A percentile compares a stretch with the other conserved stretches of the same genome.
These are phyloP conservation scores for Eupsilia transversa DNA, from an alignment of 2,888 invertebrate genomes.

Conservation along the genomic window DNA sequence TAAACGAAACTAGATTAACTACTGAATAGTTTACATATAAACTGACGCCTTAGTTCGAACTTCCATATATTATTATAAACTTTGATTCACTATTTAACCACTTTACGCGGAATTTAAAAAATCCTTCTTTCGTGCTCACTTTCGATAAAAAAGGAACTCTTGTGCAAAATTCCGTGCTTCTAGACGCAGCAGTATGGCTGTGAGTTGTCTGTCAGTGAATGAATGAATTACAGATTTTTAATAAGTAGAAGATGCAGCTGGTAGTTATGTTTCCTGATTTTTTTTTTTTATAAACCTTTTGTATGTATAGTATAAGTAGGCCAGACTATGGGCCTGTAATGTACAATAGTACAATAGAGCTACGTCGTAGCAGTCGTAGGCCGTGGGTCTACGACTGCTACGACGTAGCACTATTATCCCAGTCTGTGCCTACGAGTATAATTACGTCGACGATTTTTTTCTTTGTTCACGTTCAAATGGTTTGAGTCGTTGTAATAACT, in stretches of 20 bases:
- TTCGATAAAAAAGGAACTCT: too few species aligned
- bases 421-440: neutral
- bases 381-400: neutral
- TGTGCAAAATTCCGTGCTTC: neutral
- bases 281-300: too few species aligned
- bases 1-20: too few species aligned
- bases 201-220: neutral
- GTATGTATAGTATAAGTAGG: too few species aligned
- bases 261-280: neutral
- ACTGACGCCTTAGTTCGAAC: neutral
- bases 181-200: neutral
- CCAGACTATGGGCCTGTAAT: neutral
- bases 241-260: neutral
- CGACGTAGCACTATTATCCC: neutral
- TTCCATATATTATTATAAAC: neutral
- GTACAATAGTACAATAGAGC: neutral
- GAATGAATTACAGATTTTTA: too few species aligned
- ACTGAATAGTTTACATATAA: too few species aligned
- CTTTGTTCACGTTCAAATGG: too few species aligned
- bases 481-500: neutral
- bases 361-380: slow-evolving; percentile 8
- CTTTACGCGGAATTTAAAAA: too few species aligned
- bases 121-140: neutral
- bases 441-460: neutral
- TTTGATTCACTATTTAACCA: neutral